Conservation (phyloP, 2,113 vertebrate genomes). For the Athene cunicularia region DNA sequence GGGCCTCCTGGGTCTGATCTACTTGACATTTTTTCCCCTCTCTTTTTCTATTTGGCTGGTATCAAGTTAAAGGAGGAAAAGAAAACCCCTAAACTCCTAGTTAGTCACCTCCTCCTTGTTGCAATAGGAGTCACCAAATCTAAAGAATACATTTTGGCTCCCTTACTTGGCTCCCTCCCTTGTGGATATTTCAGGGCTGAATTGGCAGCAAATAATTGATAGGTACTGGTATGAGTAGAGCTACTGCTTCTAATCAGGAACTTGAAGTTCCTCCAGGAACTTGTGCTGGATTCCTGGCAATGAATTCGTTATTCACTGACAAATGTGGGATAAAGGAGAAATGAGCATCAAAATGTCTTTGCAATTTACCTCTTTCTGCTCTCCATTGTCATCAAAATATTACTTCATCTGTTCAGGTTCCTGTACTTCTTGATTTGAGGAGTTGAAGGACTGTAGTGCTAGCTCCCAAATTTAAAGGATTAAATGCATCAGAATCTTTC, state of each 20-base stretch:
- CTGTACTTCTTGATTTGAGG: background rate
- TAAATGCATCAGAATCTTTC: background rate
- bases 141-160: background rate
- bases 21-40: background rate
- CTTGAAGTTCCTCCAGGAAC: slow-evolving; percentile 39
- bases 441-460: background rate
- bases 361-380: background rate
- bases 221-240: background rate
- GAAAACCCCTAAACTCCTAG: background rate
- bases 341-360: background rate
- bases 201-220: background rate
- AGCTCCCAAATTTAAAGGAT: background rate
- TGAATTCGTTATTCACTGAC: background rate
- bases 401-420: background rate
- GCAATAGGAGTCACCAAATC: background rate
- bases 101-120: background rate
- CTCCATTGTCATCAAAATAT: background rate
- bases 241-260: slow-evolving; percentile 15
- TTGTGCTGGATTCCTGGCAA: background rate
- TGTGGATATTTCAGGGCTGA: background rate
- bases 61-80: background rate
- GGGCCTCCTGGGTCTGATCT: background rate
- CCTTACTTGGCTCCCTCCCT: background rate
- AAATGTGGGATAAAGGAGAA: background rate
- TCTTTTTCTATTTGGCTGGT: background rate